Evolutionary conservation across 2,797 vertebrate species (phyloP).

Genomic region (Nyctalus aviator): DNA sequence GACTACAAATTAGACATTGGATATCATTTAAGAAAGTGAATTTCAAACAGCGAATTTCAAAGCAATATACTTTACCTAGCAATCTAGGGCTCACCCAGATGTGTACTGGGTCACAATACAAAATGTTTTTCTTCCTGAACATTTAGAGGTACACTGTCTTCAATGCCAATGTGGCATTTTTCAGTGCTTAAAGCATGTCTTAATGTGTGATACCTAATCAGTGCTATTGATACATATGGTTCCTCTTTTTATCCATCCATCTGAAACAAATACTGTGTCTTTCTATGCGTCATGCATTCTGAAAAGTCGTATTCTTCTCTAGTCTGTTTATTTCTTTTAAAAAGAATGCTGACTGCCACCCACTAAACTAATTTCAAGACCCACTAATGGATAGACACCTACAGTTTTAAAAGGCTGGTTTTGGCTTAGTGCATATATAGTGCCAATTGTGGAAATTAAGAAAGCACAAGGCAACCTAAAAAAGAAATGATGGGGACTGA

Average conservation of each 20-base stretch:
- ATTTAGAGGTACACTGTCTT: neutral
- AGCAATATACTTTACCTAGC: neutral
- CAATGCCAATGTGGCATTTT: neutral
- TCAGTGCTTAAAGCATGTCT: neutral
- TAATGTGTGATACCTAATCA: neutral
- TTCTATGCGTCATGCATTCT: neutral
- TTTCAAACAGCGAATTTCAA: neutral
- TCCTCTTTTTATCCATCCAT: neutral
- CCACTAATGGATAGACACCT: neutral
- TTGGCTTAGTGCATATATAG: neutral
- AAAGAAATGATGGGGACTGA: neutral
- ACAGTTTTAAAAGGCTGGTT: constrained; percentile 34
- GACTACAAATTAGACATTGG: neutral
- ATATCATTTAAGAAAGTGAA: neutral
- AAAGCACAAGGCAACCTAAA: neutral
- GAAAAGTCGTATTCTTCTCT: neutral
- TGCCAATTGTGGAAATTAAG: constrained; percentile 6
- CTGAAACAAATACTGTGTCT: constrained; percentile 28
- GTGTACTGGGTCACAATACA: neutral
- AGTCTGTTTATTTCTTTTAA: neutral
- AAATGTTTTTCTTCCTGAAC: neutral
- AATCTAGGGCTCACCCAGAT: neutral
- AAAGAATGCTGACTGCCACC: neutral
- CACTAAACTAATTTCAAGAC: constrained; percentile 56
- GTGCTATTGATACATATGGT: neutral